A percentile compares a stretch with the other conserved stretches of the same genome.
phyloP scores from a whole-genome alignment of 2,797 vertebrate genomes.

The Knipowitschia caucasica region DNA sequence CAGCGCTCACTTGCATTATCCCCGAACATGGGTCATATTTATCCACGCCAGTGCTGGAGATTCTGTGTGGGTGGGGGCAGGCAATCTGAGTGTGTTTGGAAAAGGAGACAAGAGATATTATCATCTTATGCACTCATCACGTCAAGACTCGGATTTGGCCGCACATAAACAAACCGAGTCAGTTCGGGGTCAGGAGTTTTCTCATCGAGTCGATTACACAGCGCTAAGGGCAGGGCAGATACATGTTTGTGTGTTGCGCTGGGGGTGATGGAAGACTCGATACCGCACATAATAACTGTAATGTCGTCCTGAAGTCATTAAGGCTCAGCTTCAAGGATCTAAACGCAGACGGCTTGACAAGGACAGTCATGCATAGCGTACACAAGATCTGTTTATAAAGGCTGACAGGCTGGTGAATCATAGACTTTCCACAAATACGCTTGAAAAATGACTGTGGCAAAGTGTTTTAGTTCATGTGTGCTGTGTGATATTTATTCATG shows the following conservation, averaged over 20 bases:
- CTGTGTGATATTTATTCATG: neutral
- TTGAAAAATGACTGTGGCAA: conserved; percentile 10
- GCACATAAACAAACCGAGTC: conserved; percentile 50
- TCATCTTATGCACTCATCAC: conserved; percentile 42
- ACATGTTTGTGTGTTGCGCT: conserved; percentile 17
- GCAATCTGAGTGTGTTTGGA: conserved; percentile 59
- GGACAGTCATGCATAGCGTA: neutral
- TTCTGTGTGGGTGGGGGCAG: conserved; percentile 62
- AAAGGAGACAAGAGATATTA: conserved; percentile 59
- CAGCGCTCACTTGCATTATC: conserved; percentile 43
- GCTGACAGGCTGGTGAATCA: conserved; percentile 22
- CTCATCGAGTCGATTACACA: conserved; percentile 32
- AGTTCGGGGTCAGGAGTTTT: conserved; percentile 41
- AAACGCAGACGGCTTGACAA: conserved; percentile 9
- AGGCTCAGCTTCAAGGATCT: conserved; percentile 5
- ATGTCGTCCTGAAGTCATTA: conserved; percentile 40
- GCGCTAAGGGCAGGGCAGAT: conserved; percentile 33
- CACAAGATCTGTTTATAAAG: conserved; percentile 19
- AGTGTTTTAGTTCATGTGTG: neutral
- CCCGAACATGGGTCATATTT: conserved; percentile 65
- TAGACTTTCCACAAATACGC: conserved; percentile 22
- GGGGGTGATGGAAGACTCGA: conserved; percentile 31
- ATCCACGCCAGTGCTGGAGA: conserved; percentile 63
- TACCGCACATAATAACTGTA: conserved; percentile 28
- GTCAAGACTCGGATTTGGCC: conserved; percentile 34